phyloP scores from a whole-genome alignment of 2,888 invertebrate genomes.

The Seira ritae region DNA sequence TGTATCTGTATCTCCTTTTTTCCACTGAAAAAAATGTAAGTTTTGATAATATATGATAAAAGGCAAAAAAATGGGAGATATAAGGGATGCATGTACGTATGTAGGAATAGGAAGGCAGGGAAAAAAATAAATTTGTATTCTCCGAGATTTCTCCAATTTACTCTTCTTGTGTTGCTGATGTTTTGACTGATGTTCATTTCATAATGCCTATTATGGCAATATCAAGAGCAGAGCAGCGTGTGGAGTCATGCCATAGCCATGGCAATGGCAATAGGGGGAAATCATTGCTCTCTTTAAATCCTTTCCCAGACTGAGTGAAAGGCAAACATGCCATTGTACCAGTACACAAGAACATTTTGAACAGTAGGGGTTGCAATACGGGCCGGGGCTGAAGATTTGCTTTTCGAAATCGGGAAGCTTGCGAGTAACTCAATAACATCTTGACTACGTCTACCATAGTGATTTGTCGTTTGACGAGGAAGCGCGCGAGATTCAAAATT shows the following conservation, averaged over 20 bases:
- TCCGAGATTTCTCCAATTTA: slow-evolving; percentile 32
- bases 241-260: background rate
- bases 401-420: no score
- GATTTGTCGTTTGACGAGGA: no score
- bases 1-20: no score
- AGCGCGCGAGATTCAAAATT: no score
- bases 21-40: no score
- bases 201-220: slow-evolving; percentile 12
- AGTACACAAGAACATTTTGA: no score
- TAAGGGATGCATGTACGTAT: no score
- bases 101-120: background rate
- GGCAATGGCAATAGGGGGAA: background rate
- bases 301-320: background rate
- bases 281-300: slow-evolving; percentile 7
- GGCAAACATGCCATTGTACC: slow-evolving; percentile 12
- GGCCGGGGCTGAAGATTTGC: no score
- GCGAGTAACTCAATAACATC: no score
- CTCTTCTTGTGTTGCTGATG: slow-evolving; percentile 23
- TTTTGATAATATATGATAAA: background rate
- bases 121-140: slow-evolving; percentile 54
- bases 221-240: background rate
- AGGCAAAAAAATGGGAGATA: no score
- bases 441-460: no score
- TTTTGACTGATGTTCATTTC: slow-evolving; percentile 23
- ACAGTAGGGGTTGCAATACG: no score